Base-by-base conservation (phyloP, 2,888 invertebrate species). In the Andrena dorsata region DNA sequence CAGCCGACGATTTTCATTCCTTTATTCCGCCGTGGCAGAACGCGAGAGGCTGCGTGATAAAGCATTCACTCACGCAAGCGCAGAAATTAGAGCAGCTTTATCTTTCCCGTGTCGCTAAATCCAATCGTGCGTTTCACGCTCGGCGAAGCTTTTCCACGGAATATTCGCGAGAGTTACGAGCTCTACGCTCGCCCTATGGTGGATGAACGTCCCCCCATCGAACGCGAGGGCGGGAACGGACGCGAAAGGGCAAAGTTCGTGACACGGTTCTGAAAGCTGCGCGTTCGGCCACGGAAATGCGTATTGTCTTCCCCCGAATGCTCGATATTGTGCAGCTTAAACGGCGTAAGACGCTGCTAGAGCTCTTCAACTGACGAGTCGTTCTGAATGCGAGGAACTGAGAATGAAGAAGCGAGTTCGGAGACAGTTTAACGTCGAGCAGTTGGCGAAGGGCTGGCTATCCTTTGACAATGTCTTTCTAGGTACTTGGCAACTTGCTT, bases 221-320 rank as follows among this genome's bases (percentile, higher is more conserved):
- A 83, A 72, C 74, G 41, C 64, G 80, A 63, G 74, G 65, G 75
- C 65, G 65, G 60, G 41, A 58, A 76, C 32, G 28, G 26, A 49
- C 23, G 68, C 68, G 75, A 90, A 90, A 90, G 86, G 89, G 56
- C 86, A 90, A 76, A 91, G 91, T 90, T 90, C 90, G 74, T 76
- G 90, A 82, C 87, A 87, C 84, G 82, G 74, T 87, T 86, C 80
- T 41, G 35, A 41, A 35, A 77, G 66, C 28, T 66, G 51, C 47
- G 68, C 60, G 41, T 51, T 70, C 71, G 28, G 26, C 51, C 28
- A 41, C 41, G 61, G 66, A 77, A 53, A 66, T 53, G 74, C 35
- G 41, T 76, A 77, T 64, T 72, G 56, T 77, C 53, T 64, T 65
- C 60, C n/a, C 30, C 2, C 65, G 35, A 1, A 1, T 41, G 23